phyloP scores from a whole-genome alignment of 2,888 invertebrate species.

The Caenorhabditis angaria region DNA sequence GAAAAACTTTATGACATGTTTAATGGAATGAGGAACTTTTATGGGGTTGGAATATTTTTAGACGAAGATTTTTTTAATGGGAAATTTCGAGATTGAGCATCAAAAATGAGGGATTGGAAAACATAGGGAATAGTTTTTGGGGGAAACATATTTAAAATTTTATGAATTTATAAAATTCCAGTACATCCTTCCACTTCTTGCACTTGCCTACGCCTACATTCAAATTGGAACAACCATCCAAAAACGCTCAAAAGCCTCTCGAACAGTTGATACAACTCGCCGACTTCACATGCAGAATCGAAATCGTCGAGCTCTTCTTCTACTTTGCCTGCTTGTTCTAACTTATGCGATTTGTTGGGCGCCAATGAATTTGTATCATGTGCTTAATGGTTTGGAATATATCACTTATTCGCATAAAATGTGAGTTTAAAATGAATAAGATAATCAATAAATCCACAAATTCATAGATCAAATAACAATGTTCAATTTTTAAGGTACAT shows the following conservation, averaged over 20 bases:
- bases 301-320: slow-evolving; percentile 81
- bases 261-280: slow-evolving; percentile 49
- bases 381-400: slow-evolving; percentile 63
- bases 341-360: slow-evolving; percentile 91
- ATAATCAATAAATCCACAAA: no score
- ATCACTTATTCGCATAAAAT: slow-evolving; percentile 68
- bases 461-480: slow-evolving; percentile 2
- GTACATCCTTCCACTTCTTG: slow-evolving; percentile 62
- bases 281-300: slow-evolving; percentile 53
- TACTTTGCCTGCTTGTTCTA: slow-evolving; percentile 85
- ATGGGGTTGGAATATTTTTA: no score
- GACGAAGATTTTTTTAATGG: no score
- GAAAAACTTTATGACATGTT: no score
- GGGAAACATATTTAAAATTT: neutral
- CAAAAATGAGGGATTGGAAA: neutral
- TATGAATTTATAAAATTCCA: slow-evolving; percentile 21
- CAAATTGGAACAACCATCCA: slow-evolving; percentile 71
- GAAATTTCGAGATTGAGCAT: neutral
- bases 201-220: slow-evolving; percentile 65
- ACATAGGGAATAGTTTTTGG: neutral
- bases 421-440: slow-evolving; percentile 43
- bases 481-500: slow-evolving; percentile 70
- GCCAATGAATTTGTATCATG: slow-evolving; percentile 86
- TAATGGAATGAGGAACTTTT: no score
- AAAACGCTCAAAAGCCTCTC: slow-evolving; percentile 49